These are phyloP conservation scores for Mesorhabditis spiculigera DNA, from an alignment of 2,888 invertebrate genomes.

Conservation along the genomic window DNA sequence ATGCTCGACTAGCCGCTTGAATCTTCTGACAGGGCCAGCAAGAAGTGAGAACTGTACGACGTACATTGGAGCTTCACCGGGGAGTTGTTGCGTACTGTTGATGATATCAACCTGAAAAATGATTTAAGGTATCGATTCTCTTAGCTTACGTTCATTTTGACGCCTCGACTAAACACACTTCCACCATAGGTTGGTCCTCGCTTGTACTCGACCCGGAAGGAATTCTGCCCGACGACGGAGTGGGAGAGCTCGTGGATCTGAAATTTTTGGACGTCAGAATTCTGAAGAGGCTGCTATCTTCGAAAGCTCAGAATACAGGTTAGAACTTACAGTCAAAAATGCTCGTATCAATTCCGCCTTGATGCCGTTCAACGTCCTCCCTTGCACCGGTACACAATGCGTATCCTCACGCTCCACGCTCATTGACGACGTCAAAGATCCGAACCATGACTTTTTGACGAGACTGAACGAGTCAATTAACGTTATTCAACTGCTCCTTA, in stretches of 20 bases:
- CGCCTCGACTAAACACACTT: constrained; percentile 61
- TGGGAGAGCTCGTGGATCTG: constrained; percentile 93
- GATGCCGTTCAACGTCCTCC: constrained; percentile 89
- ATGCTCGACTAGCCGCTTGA: constrained; percentile 57
- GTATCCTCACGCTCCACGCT: constrained; percentile 83
- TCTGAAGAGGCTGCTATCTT: constrained; percentile 2
- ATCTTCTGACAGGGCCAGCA: constrained; percentile 52
- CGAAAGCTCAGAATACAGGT: not conserved
- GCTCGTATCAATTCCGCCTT: constrained; percentile 98
- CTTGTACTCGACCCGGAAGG: constrained; percentile 95
- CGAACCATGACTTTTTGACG: constrained; percentile 98
- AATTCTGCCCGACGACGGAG: constrained; percentile 95
- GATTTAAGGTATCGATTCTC: not conserved
- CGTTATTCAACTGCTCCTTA: constrained; percentile 17
- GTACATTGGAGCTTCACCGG: constrained; percentile 48
- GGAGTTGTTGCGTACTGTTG: constrained; percentile 34
- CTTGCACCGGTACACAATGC: constrained; percentile 90
- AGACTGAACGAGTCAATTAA: constrained; percentile 61
- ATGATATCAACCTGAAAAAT: constrained; percentile 42
- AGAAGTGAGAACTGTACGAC: constrained; percentile 56
- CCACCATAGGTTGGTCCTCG: constrained; percentile 72
- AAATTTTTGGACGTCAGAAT: constrained; percentile 7
- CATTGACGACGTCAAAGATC: constrained; percentile 82
- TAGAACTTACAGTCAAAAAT: constrained; percentile 82
- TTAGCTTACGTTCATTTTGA: constrained; percentile 53